A percentile compares a stretch with the other conserved stretches of the same genome.
Conservation (phyloP, 2,113 vertebrate genomes). For the Pavo muticus region DNA sequence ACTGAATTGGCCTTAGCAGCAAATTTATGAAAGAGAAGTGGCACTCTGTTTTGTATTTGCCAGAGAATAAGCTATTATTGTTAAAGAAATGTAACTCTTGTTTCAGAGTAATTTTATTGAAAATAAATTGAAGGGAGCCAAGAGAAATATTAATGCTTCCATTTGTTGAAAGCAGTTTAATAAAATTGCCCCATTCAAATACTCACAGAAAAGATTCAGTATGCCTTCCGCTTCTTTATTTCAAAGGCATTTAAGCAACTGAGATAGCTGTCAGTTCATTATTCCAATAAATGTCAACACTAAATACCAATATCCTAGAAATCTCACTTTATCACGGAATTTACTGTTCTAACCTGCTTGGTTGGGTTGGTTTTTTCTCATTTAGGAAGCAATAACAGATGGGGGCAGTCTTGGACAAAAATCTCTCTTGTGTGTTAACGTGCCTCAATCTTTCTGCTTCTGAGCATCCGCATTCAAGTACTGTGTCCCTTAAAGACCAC, state of each 20-base stretch:
- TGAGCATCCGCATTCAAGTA: not conserved
- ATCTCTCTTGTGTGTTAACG: not conserved
- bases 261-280: not conserved
- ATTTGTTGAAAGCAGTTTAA: not conserved
- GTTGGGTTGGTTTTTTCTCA: not conserved
- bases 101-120: not conserved
- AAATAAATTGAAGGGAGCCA: not conserved
- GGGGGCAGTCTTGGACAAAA: conserved; percentile 65
- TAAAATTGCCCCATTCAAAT: not conserved
- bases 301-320: not conserved
- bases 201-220: not conserved
- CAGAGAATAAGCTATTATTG: not conserved
- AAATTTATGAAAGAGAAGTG: not conserved
- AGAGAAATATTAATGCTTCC: not conserved
- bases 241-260: not conserved
- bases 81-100: fast-evolving
- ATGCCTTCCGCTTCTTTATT: not conserved
- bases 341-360: not conserved
- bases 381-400: not conserved
- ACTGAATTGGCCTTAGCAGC: not conserved
- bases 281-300: not conserved
- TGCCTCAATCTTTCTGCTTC: not conserved
- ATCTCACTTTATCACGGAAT: not conserved
- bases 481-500: not conserved
- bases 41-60: not conserved